A percentile compares a stretch with the other conserved stretches of the same genome.
Evolutionary conservation across 2,888 invertebrate species (phyloP).

Genomic region (Hyalella azteca): DNA sequence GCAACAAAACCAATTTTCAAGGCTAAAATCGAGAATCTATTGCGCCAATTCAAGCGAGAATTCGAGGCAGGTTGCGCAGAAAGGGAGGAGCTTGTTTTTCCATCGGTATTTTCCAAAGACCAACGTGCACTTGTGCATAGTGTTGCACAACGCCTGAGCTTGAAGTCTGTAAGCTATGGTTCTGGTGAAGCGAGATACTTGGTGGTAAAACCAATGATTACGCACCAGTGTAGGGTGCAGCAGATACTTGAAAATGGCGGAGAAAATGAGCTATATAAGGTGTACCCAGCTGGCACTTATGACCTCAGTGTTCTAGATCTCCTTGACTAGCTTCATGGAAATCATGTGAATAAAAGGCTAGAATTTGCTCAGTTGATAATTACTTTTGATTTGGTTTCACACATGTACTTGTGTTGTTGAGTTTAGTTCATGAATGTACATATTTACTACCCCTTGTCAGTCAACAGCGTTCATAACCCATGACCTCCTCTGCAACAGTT

Average conservation of each 20-base stretch:
- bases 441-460: no score
- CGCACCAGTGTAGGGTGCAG: conserved; percentile 64
- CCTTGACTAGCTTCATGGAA: no score
- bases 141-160: conserved; percentile 65
- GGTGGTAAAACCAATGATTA: conserved; percentile 66
- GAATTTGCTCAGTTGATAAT: no score
- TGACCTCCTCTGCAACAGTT: no score
- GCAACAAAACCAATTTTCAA: conserved; percentile 60
- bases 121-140: conserved; percentile 65
- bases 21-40: conserved; percentile 60
- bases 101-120: conserved; percentile 64
- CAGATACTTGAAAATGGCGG: conserved; percentile 65
- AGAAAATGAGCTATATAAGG: conserved; percentile 66
- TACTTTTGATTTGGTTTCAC: no score
- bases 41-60: conserved; percentile 62
- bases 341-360: not conserved
- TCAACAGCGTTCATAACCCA: no score
- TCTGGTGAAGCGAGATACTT: conserved; percentile 64
- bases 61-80: conserved; percentile 54
- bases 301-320: not conserved
- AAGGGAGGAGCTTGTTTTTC: conserved; percentile 64
- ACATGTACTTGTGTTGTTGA: no score
- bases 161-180: conserved; percentile 67
- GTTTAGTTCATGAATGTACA: no score
- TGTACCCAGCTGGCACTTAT: conserved; percentile 60